These are phyloP conservation scores for Chrysochloris asiatica DNA, from an alignment of 2,113 vertebrate genomes.

Conservation along the genomic window DNA sequence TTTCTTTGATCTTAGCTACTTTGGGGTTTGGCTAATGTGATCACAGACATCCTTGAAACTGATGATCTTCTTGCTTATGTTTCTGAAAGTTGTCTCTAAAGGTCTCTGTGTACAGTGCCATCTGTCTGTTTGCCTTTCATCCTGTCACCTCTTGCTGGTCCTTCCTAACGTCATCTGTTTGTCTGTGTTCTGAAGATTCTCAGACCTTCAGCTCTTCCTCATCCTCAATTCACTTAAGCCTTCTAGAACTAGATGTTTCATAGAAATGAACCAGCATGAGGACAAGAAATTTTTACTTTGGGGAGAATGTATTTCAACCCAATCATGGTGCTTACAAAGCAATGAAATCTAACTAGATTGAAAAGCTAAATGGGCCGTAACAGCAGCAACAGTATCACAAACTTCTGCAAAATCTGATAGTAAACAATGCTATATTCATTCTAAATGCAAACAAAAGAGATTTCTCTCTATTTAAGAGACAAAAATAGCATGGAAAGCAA, in stretches of 20 bases:
- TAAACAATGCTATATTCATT: not conserved
- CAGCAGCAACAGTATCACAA: not conserved
- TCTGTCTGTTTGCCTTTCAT: not conserved
- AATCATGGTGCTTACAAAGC: not conserved
- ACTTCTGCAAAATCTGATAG: conserved; percentile 7
- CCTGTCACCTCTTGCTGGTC: not conserved
- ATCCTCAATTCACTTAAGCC: not conserved
- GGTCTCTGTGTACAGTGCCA: not conserved
- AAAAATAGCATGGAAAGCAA: not conserved
- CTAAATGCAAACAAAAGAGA: not conserved
- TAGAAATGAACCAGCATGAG: not conserved
- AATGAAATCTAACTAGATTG: not conserved
- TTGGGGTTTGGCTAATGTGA: not conserved
- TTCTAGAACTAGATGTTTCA: not conserved
- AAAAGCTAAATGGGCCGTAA: not conserved
- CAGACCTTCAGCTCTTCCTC: not conserved
- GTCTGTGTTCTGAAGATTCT: not conserved
- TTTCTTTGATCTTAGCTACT: not conserved
- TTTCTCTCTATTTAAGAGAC: not conserved
- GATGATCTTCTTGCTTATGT: not conserved
- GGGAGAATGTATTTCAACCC: not conserved
- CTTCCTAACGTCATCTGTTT: not conserved
- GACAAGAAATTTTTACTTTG: not conserved
- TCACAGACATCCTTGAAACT: not conserved
- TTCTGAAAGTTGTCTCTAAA: not conserved